phyloP scores from a whole-genome alignment of 2,113 vertebrate genomes.

The Ahaetulla prasina region DNA sequence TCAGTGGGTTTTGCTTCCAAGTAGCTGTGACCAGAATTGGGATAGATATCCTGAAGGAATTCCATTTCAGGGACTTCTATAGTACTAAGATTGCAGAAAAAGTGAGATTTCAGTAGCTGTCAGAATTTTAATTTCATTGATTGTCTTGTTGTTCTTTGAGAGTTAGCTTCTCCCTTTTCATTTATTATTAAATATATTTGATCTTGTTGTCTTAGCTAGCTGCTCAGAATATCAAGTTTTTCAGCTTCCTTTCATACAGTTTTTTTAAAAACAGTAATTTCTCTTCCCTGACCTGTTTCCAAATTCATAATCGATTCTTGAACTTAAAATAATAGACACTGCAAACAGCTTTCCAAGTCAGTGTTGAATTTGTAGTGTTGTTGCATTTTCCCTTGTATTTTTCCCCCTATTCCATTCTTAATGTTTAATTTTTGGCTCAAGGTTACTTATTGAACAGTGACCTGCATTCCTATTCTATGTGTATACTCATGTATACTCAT shows the following conservation, averaged over 20 bases:
- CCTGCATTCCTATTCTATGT: background rate
- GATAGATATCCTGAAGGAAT: background rate
- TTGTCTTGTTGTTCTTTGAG: background rate
- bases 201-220: background rate
- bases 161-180: background rate
- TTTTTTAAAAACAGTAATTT: background rate
- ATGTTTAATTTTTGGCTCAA: background rate
- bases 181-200: slow-evolving; percentile 18
- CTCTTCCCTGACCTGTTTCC: background rate
- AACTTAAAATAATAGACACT: background rate
- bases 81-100: background rate
- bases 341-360: background rate
- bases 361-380: background rate
- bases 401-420: background rate
- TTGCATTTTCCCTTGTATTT: background rate
- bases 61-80: background rate
- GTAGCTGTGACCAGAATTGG: background rate
- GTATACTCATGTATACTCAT: no score
- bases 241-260: background rate
- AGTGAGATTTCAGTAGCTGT: background rate
- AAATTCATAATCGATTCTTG: slow-evolving; percentile 1
- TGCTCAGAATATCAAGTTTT: background rate
- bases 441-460: background rate
- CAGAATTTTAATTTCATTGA: slow-evolving; percentile 2
- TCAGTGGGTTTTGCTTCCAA: background rate